These are phyloP conservation scores for Ladona fulva DNA, from an alignment of 1,140 invertebrate species.

Conservation along the genomic window DNA sequence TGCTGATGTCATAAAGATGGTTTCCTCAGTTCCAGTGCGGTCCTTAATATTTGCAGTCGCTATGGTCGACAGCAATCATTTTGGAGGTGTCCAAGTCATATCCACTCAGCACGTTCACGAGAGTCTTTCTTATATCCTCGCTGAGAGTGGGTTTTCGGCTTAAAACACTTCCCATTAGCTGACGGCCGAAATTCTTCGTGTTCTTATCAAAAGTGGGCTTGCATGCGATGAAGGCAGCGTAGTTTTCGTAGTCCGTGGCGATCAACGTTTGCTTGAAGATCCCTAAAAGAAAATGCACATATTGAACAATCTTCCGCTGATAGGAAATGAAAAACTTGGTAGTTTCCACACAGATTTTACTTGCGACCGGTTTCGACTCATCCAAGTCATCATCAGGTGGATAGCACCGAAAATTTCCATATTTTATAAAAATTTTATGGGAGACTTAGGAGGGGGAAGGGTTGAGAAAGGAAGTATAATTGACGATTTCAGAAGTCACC, in stretches of 20 bases:
- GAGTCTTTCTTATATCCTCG: constrained; percentile 12
- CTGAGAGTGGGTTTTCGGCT: background rate
- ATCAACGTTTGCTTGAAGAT: constrained; percentile 12
- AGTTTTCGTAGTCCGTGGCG: constrained; percentile 20
- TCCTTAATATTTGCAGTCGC: constrained; percentile 12
- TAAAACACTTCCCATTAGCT: background rate
- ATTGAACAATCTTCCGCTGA: too few relatives aligned
- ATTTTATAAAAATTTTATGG: too few relatives aligned
- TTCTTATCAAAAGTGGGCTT: constrained; percentile 14
- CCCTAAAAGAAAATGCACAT: background rate
- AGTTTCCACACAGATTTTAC: too few relatives aligned
- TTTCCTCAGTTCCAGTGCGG: too few relatives aligned
- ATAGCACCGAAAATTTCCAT: too few relatives aligned
- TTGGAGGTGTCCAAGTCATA: constrained; percentile 14
- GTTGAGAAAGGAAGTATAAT: too few relatives aligned
- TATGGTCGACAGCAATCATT: constrained; percentile 14
- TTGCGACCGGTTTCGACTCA: too few relatives aligned
- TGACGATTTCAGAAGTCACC: too few relatives aligned
- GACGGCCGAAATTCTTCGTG: constrained; percentile 15
- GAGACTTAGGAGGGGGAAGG: too few relatives aligned
- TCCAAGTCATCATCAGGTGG: too few relatives aligned
- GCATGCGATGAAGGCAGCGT: constrained; percentile 19
- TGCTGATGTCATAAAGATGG: too few relatives aligned
- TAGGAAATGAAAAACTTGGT: too few relatives aligned
- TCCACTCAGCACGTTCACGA: constrained; percentile 13